phyloP scores from a whole-genome alignment of 2,797 vertebrate species.

The Anguilla anguilla region DNA sequence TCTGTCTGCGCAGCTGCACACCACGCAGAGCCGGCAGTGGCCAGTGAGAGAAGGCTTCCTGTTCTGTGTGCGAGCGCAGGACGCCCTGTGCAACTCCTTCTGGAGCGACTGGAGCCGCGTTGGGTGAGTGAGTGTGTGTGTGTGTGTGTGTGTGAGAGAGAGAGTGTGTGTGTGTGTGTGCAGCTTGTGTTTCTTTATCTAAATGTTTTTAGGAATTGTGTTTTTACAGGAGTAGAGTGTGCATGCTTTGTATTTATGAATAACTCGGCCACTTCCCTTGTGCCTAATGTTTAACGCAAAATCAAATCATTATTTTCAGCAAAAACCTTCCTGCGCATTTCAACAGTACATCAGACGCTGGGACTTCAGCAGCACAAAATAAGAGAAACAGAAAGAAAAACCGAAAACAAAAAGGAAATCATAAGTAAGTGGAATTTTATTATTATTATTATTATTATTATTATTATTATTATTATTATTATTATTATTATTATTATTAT shows the following conservation, averaged over 20 bases:
- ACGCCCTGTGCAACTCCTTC: slow-evolving; percentile 63
- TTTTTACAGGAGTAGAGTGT: not conserved
- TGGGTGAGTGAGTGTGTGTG: slow-evolving; percentile 53
- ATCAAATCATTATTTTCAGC: slow-evolving; percentile 26
- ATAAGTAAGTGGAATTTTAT: not conserved
- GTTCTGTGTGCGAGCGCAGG: slow-evolving; percentile 68
- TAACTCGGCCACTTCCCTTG: not conserved
- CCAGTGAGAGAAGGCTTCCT: slow-evolving; percentile 46
- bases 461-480: not conserved
- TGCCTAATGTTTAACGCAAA: not conserved
- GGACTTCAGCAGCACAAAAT: not conserved
- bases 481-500: not conserved
- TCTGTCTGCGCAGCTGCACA: slow-evolving; percentile 45
- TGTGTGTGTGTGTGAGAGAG: no score
- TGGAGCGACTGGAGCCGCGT: slow-evolving; percentile 73
- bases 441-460: not conserved
- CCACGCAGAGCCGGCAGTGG: slow-evolving; percentile 51
- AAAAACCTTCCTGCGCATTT: slow-evolving; percentile 1
- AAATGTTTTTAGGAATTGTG: no score
- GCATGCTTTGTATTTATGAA: not conserved
- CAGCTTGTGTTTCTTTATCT: no score
- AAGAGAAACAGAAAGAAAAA: not conserved
- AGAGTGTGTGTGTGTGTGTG: no score
- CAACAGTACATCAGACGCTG: not conserved
- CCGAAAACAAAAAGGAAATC: not conserved